Base-by-base conservation (phyloP, 1,140 invertebrate species). In the Panagrolaimus sp. region DNA sequence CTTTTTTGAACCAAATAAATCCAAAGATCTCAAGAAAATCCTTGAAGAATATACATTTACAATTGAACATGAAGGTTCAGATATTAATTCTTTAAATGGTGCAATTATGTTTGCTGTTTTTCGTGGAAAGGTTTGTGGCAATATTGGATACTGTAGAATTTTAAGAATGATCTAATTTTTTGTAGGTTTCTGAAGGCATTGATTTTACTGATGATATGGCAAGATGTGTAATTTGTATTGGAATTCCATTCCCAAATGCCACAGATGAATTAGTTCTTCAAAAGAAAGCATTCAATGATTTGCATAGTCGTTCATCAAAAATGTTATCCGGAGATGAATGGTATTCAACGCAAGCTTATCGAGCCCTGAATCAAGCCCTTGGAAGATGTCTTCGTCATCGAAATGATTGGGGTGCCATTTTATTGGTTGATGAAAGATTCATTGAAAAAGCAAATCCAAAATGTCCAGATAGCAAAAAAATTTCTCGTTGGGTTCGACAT, bases 151-250 rank as follows among this genome's bases (percentile, higher is more conserved):
- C 32, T 7, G 2, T 38, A 38, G 32, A 38, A 38, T 2, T 38
- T 38, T 38, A 38, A 38, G 7, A 38, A 38, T 38, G 7, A 38
- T 38, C 7, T 7, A 38, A 38, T 7, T 38, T 38, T 38, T 38
- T 38, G 32, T 38, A 38, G 32, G 32, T 91, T 6, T 91, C 90
- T 26, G 91, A 93, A 85, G 91, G 91, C 0, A 87, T 91, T 74
- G 90, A 93, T 83, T 92, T 93, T 84, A 88, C 88, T 43, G 90
- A 93, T 80, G 88, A 91, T 65, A 89, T 89, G 84, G 90, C 90
- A 0, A 83, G 91, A 65, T 90, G 89, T 65, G 90, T 92, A 1
- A 86, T 92, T 21, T 88, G 89, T 15, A 89, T 92, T 83, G 90
- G 91, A 3, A 90, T 92, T 71, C 91, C 91, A 0, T 92, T 87